phyloP scores from a whole-genome alignment of 2,113 vertebrate genomes.

The Ictalurus furcatus region DNA sequence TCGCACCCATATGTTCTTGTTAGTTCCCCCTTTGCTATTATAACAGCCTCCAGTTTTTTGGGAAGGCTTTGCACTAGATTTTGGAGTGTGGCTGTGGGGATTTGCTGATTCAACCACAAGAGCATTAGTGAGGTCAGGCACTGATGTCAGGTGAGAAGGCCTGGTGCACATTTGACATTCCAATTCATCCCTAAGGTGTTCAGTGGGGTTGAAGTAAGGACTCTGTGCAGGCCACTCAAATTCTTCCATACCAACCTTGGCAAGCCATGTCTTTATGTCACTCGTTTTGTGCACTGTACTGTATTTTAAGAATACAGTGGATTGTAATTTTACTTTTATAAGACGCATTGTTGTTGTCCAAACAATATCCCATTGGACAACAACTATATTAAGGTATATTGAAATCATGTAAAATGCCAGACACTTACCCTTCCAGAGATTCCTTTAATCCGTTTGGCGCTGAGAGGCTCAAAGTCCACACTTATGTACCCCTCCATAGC shows the following conservation, averaged over 20 bases:
- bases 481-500: conserved; percentile 99
- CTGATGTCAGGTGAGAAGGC: neutral
- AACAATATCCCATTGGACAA: neutral
- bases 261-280: neutral
- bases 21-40: neutral
- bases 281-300: neutral
- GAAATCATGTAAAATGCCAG: neutral
- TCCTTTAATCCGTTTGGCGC: conserved; percentile 88
- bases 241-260: neutral
- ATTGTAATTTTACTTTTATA: neutral
- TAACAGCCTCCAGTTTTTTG: neutral
- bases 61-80: neutral
- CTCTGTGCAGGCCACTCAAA: neutral
- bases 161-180: neutral
- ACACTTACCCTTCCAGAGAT: conserved; percentile 93
- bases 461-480: conserved; percentile 97
- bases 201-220: neutral
- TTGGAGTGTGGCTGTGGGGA: neutral
- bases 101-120: neutral
- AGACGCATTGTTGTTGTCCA: neutral
- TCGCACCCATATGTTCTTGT: neutral
- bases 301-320: neutral
- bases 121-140: neutral
- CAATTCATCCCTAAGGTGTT: conserved; percentile 7
- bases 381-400: too few species aligned